Evolutionary conservation across 2,888 invertebrate genomes (phyloP).

Genomic region (Lasioglossum vierecki): DNA sequence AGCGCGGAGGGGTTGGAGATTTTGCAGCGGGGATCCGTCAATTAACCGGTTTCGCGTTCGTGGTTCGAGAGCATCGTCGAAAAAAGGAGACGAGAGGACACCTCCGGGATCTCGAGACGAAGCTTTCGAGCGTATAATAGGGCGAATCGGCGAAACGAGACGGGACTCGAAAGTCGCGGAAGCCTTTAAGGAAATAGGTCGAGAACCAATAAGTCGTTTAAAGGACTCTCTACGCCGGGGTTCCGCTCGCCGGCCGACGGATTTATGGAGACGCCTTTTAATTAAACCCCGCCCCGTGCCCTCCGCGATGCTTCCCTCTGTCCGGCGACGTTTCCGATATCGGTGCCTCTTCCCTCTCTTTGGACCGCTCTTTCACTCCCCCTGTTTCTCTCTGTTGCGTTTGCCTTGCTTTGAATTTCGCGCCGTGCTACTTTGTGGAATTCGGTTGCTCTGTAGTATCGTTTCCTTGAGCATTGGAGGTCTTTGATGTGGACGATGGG

Average conservation of each 20-base stretch:
- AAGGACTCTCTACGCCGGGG: conserved; percentile 49
- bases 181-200: conserved; percentile 60
- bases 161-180: conserved; percentile 43
- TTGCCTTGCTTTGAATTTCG: neutral
- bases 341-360: neutral
- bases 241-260: conserved; percentile 22
- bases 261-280: conserved; percentile 47
- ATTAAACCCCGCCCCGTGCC: conserved; percentile 30
- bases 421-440: neutral
- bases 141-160: conserved; percentile 44
- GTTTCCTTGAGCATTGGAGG: neutral
- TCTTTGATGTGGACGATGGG: neutral
- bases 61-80: neutral
- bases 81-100: conserved; percentile 6
- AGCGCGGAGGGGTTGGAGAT: neutral
- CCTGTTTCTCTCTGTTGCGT: neutral
- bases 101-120: conserved; percentile 13
- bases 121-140: conserved; percentile 42
- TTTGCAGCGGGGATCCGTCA: conserved; percentile 7
- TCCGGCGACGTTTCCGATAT: conserved; percentile 4
- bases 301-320: neutral
- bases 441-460: neutral
- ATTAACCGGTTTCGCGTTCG: conserved; percentile 24
- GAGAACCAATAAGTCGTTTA: conserved; percentile 63
- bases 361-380: neutral